These are phyloP conservation scores for Amblyjoppa proteus DNA, from an alignment of 2,888 invertebrate genomes.

Conservation along the genomic window DNA sequence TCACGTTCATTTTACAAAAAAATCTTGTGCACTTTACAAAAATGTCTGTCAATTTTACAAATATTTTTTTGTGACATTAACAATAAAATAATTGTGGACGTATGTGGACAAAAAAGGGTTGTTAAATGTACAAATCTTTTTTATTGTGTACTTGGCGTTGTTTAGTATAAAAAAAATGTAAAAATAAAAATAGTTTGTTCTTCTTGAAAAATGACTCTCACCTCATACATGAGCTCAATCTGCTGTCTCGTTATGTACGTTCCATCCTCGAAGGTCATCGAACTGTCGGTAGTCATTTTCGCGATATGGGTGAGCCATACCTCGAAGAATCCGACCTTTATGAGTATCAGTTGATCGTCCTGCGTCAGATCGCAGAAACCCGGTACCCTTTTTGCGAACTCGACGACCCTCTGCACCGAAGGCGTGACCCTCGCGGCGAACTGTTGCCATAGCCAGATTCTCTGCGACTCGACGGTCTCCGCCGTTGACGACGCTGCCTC, in stretches of 20 bases:
- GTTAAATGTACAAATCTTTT: no score
- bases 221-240: conserved; percentile 95
- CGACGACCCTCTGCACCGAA: conserved; percentile 96
- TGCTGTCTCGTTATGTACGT: conserved; percentile 93
- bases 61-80: no score
- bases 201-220: conserved; percentile 79
- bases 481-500: conserved; percentile 88
- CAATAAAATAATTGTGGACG: no score
- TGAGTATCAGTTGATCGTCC: conserved; percentile 98
- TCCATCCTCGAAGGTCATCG: conserved; percentile 96
- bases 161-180: neutral
- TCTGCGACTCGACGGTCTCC: conserved; percentile 90
- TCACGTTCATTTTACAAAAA: no score
- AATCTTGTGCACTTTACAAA: no score
- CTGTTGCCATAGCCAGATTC: conserved; percentile 95
- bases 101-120: no score
- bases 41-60: no score
- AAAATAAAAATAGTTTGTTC: neutral
- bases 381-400: conserved; percentile 97
- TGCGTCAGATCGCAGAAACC: conserved; percentile 96
- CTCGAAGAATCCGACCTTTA: conserved; percentile 98
- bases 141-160: no score
- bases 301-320: conserved; percentile 96
- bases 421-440: conserved; percentile 95
- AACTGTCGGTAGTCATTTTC: conserved; percentile 91